Percentiles rank a stretch among this genome's conserved stretches.
These are phyloP conservation scores for Drepanosiphum platanoidis DNA, from an alignment of 2,888 invertebrate genomes.

Conservation along the genomic window DNA sequence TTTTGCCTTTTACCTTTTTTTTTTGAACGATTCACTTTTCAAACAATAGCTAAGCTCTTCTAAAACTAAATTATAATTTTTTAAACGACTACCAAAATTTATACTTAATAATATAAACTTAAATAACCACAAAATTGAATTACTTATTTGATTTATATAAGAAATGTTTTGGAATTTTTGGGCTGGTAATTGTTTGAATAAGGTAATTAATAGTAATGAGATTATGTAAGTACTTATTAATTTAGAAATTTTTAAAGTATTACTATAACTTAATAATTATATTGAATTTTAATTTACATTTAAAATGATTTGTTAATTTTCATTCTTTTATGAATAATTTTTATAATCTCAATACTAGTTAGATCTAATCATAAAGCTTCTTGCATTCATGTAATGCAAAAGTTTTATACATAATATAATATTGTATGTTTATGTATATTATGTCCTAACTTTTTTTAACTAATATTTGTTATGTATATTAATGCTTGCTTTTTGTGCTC, in stretches of 20 bases:
- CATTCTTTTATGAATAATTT: not conserved
- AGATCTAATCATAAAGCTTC: constrained; percentile 23
- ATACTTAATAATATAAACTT: not conserved
- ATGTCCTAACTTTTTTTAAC: constrained; percentile 52
- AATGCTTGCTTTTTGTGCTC: constrained; percentile 62
- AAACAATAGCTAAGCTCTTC: constrained; percentile 16
- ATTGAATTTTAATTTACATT: not conserved
- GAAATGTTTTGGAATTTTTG: not conserved
- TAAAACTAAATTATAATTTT: too few species aligned
- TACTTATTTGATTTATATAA: too few species aligned
- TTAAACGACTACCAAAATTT: not conserved
- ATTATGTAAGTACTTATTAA: not conserved
- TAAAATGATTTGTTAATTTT: not conserved
- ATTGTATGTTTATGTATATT: constrained; percentile 41
- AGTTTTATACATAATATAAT: constrained; percentile 3
- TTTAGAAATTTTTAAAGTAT: not conserved
- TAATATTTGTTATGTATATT: constrained; percentile 55
- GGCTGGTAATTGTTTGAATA: constrained; percentile 32
- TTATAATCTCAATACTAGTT: constrained; percentile 7
- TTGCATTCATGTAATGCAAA: constrained; percentile 33
- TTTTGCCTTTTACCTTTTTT: not conserved
- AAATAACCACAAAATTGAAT: not conserved
- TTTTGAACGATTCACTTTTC: not conserved
- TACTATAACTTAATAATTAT: not conserved
- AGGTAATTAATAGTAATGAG: constrained; percentile 10